These are phyloP conservation scores for Carcinoscorpius rotundicauda DNA, from an alignment of 1,140 invertebrate species.

Conservation along the genomic window DNA sequence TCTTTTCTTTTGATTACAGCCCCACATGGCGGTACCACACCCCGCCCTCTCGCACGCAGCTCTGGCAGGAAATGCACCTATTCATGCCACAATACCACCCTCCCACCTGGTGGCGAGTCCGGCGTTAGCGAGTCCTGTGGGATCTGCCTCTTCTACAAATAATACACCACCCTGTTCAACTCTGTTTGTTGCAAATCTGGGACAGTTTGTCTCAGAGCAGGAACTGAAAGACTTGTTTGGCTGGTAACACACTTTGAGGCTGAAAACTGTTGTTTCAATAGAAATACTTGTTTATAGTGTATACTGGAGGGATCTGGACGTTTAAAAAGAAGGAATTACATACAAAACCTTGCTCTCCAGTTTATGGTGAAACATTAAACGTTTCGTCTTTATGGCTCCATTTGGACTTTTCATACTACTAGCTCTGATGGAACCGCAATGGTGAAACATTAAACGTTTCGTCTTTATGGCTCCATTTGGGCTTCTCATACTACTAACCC, in stretches of 20 bases:
- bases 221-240: slow-evolving; percentile 79
- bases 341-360: too few relatives aligned
- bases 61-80: slow-evolving; percentile 44
- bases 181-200: slow-evolving; percentile 29
- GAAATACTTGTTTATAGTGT: too few relatives aligned
- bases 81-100: slow-evolving; percentile 34
- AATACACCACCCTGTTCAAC: slow-evolving; percentile 78
- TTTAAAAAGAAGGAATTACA: too few relatives aligned
- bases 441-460: too few relatives aligned
- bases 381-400: too few relatives aligned
- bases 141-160: slow-evolving; percentile 52
- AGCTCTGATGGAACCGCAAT: too few relatives aligned
- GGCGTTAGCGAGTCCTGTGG: slow-evolving; percentile 67
- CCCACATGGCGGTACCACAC: slow-evolving; percentile 44
- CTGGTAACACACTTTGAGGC: slow-evolving; percentile 48
- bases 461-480: too few relatives aligned
- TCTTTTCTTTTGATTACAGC: slow-evolving; percentile 18
- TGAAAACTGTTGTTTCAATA: too few relatives aligned
- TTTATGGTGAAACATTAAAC: too few relatives aligned
- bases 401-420: too few relatives aligned
- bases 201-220: slow-evolving; percentile 24
- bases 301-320: too few relatives aligned
- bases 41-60: slow-evolving; percentile 23
- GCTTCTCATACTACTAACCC: too few relatives aligned
- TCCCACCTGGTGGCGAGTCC: slow-evolving; percentile 25